Base-by-base conservation (phyloP, 2,888 invertebrate genomes). In the Mylabris sibirica region DNA sequence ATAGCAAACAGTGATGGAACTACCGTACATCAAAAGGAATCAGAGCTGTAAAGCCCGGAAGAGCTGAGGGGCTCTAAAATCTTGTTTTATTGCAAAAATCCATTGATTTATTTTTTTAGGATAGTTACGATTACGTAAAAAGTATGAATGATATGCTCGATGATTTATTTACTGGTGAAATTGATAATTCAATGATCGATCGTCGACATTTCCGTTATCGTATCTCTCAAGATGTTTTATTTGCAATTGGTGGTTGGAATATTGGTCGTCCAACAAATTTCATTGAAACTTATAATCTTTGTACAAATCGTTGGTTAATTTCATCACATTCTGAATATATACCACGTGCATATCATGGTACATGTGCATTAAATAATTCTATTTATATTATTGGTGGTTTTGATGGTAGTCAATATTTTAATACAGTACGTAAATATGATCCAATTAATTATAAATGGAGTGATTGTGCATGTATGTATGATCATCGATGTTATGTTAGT, bases 181-280 rank as follows among this genome's bases (percentile, higher is more conserved):
- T 72, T 35, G 73, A 75, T 0, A 71, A 74, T 60, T 65, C 70
- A 5, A 70, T 73, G 62, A 26, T 62, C 22, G 17, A 49, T 5
- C 71, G 74, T 53, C 74, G 74, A 53, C 49, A 79, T 9, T 78
- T 76, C 57, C 71, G 80, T 35, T 94, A 95, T 0, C 86, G 95
- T 69, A 89, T 93, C 84, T 94, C 89, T 60, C 91, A 92, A 82
- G 92, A 92, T 78, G 89, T 93, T 76, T 87, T 95, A 12, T 95
- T 95, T 82, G 93, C 94, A 14, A 90, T 95, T 20, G 95, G 95
- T 3, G 95, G 95, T 1, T 94, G 94, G 95, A 88, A 91, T 81
- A 88, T 92, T n/a, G 93, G 93, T n/a, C 91, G 92, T 73, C 93
- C 94, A 0, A 94, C 94, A 0, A 92, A 90, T 84, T 93, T 92